Base-by-base conservation (phyloP, 2,888 invertebrate species). In the Patella depressa region DNA sequence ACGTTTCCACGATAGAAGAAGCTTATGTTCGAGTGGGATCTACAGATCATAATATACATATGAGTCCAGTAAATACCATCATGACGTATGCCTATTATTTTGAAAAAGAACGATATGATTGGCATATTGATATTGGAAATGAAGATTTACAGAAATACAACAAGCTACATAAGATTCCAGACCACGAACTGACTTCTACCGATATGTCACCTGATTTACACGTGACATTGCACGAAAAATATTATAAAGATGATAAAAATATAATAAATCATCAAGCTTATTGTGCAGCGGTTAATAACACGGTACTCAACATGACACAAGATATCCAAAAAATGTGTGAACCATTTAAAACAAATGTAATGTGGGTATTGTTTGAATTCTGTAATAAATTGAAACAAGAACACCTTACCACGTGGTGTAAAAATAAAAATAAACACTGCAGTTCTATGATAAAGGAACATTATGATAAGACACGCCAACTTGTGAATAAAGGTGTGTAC, bases 331-430 rank as follows among this genome's bases (percentile, higher is more conserved):
- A 65, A 12, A 65, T 65, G 24, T 65, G 65, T 24, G 11, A 65
- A 65, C 65, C 24, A 9, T 65, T 65, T 65, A 19, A 11, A 11
- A 19, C 19, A 12, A 24, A 65, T 65, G 24, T 4, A 12, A 65
- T 65, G 65, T 65, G 65, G 65, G 65, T 24, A 24, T 65, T 65
- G 24, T 65, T 65, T 24, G 5, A 65, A 65, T 65, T 65, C 24
- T 65, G 65, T 14, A 65, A 65, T 65, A 24, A 2, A 24, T 2
- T 24, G 1, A 65, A 19, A 24, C 24, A 19, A 4, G 19, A 65
- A 24, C 24, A 12, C 24, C 65, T 65, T 11, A 19, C 65, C 19
- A 24, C 65, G 19, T 65, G 65, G 65, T 65, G 65, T 65, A 65
- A 65, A 65, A 65, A 65, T 65, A 24, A 65, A 65, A 65, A 24